Percentiles rank a stretch among this genome's conserved stretches.
Evolutionary conservation across 2,797 vertebrate genomes (phyloP).

Genomic region (Ataeniobius toweri): DNA sequence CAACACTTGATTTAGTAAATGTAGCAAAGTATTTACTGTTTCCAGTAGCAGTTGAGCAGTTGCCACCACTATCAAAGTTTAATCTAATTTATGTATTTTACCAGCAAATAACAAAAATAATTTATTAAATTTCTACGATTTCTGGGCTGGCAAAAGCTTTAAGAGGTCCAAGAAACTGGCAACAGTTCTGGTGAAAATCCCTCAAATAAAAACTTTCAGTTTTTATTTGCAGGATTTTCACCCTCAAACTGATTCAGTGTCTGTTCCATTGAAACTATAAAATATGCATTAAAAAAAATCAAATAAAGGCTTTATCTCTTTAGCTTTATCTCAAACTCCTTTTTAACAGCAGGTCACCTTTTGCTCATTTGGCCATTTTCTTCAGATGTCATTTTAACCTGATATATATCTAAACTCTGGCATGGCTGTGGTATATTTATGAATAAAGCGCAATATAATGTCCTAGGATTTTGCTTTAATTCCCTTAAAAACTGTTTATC

Average conservation of each 20-base stretch:
- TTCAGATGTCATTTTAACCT: too few species aligned
- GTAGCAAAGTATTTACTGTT: not conserved
- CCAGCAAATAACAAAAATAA: not conserved
- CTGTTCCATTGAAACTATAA: not conserved
- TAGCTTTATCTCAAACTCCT: not conserved
- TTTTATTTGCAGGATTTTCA: too few species aligned
- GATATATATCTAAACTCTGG: not conserved
- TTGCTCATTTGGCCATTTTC: not conserved
- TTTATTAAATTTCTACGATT: not conserved
- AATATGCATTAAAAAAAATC: not conserved
- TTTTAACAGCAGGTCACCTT: not conserved
- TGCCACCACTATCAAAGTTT: not conserved
- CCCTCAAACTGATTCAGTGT: not conserved
- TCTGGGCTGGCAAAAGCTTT: not conserved
- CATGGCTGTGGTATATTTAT: conserved; percentile 3
- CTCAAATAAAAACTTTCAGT: not conserved
- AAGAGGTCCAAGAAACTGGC: not conserved
- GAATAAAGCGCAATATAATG: conserved; percentile 16
- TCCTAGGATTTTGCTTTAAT: conserved; percentile 35
- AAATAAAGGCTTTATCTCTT: not conserved
- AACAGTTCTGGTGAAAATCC: not conserved
- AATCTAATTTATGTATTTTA: not conserved
- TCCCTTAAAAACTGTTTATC: conserved; percentile 44
- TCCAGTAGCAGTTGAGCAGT: not conserved
- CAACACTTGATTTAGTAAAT: not conserved